These are phyloP conservation scores for Oreohelix idahoensis DNA, from an alignment of 1,140 invertebrate genomes.

Conservation along the genomic window DNA sequence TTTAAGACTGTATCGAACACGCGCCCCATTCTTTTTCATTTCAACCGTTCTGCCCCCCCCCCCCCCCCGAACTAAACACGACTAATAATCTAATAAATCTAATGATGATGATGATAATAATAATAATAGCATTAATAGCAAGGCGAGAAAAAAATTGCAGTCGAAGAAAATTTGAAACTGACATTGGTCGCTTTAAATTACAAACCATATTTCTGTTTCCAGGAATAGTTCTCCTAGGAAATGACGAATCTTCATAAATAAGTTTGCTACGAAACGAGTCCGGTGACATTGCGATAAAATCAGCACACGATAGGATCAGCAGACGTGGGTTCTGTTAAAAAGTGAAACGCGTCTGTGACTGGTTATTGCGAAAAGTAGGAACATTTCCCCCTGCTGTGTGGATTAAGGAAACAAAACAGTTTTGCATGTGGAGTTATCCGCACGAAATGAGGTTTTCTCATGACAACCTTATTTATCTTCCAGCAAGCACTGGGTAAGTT, in stretches of 20 bases:
- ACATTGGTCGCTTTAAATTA: background rate
- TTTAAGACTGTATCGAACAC: too few relatives aligned
- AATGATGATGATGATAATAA: too few relatives aligned
- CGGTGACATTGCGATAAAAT: background rate
- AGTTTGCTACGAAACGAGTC: background rate
- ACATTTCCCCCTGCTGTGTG: background rate
- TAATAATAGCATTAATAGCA: too few relatives aligned
- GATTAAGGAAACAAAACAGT: background rate
- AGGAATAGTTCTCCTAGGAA: background rate
- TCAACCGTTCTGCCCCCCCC: too few relatives aligned
- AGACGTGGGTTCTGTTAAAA: background rate
- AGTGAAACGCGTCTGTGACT: background rate
- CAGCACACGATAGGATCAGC: background rate
- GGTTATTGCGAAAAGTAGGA: background rate
- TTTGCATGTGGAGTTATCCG: conserved; percentile 5
- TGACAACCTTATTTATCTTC: conserved; percentile 14
- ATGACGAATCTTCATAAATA: background rate
- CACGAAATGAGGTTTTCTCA: conserved; percentile 18
- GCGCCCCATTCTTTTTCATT: too few relatives aligned
- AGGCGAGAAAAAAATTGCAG: too few relatives aligned
- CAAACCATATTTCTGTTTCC: background rate
- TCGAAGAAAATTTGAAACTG: background rate
- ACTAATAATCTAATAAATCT: too few relatives aligned
- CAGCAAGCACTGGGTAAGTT: conserved; percentile 13
- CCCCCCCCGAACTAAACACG: too few relatives aligned